A percentile compares a stretch with the other conserved stretches of the same genome.
These are phyloP conservation scores for Pectinophora gossypiella DNA, from an alignment of 1,140 invertebrate species.

Conservation along the genomic window DNA sequence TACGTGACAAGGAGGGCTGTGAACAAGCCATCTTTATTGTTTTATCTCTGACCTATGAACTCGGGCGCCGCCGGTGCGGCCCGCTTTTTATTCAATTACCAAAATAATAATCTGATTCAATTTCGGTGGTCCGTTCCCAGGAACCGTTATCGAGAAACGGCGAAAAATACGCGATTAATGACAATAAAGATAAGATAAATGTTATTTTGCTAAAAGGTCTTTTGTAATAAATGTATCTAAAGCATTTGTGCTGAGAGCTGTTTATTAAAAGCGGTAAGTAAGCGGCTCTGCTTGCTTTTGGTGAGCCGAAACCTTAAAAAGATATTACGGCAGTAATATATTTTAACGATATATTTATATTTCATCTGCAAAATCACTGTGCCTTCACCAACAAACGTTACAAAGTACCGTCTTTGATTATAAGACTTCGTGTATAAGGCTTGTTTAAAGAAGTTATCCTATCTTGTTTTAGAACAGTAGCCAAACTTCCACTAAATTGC, in stretches of 20 bases:
- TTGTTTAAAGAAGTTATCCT: background rate
- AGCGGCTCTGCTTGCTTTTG: too few relatives aligned
- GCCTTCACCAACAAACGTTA: background rate
- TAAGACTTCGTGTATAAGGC: background rate
- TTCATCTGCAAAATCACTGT: background rate
- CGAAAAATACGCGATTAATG: background rate
- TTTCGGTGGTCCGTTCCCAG: slow-evolving; percentile 17
- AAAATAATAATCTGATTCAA: slow-evolving; percentile 17
- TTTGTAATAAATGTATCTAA: too few relatives aligned
- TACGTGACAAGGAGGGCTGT: slow-evolving; percentile 13
- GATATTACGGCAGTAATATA: too few relatives aligned
- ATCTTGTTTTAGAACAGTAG: background rate
- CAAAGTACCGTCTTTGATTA: background rate
- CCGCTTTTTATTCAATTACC: slow-evolving; percentile 25
- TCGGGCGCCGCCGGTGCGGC: slow-evolving; percentile 1
- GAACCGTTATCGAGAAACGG: slow-evolving; percentile 1
- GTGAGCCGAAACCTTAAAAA: too few relatives aligned
- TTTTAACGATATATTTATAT: too few relatives aligned
- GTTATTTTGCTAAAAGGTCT: too few relatives aligned
- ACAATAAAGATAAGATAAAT: background rate
- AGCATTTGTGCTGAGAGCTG: too few relatives aligned
- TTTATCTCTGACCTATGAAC: slow-evolving; percentile 17
- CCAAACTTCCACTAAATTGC: background rate
- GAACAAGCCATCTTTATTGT: slow-evolving; percentile 7
- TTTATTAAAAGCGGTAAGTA: too few relatives aligned